Base-by-base conservation (phyloP, 1,140 invertebrate species). In the Brachionus koreanus region DNA sequence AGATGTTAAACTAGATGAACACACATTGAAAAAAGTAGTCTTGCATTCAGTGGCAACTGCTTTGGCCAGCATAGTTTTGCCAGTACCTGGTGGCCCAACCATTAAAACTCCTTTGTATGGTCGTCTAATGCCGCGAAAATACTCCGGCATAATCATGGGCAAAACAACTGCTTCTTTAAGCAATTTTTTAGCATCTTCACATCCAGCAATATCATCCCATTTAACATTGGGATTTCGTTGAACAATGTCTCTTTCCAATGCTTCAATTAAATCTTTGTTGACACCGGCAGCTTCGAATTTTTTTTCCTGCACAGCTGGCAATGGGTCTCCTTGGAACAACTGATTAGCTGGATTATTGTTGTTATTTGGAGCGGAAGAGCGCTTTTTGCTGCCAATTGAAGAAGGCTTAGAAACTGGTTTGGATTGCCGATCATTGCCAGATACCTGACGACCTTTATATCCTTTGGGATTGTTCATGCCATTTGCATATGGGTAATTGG, bases 11-110 rank as follows among this genome's bases (percentile, higher is more conserved):
- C 95, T 97, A 1, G 96, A 97, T 0, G 96, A 96, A 16, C 96
- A 97, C 5, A 99, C 96, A 89, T 98, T 98, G 88, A 99, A 99
- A 89, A 99, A 99, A 0, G 97, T 99, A 65, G 97, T 98, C 23
- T 94, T 94, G 89, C 97, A 99, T 90, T 99, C 97, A 0, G 97
- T 99, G 19, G 98, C 98, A 3, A 99, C 96, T 7, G 97, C 98
- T 90, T 99, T 99, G 16, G 98, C 97, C 61, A 99, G 89, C 94
- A 99, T 95, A 0, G 98, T 99, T 91, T 99, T 99, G 12, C 98
- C 98, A 3, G 97, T 99, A 52, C 98, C 97, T 4, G 94, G 96
- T 16, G 96, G 96, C 2, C 96, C 96, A 83, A 97, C 95, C 96
- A 98, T 97, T 76, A 98, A 87, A 7, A 98, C 95, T 16, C 96